Evolutionary conservation across 1,140 invertebrate species (phyloP).

Genomic region (Polypedilum pembai): DNA sequence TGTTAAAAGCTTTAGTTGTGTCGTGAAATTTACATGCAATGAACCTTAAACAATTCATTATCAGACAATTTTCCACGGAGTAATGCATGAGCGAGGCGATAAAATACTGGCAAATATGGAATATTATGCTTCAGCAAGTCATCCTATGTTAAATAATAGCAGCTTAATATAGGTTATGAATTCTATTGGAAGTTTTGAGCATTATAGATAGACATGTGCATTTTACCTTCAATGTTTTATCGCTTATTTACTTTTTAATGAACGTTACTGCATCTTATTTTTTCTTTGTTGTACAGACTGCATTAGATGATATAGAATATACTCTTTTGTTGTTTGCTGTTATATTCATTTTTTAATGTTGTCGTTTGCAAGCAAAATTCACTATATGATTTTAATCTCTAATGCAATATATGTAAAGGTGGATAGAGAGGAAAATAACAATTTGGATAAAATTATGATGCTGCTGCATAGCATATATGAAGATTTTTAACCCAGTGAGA

Average conservation of each 20-base stretch:
- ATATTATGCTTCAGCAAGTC: not conserved
- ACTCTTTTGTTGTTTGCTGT: no score
- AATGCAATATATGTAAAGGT: not conserved
- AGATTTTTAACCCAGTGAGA: not conserved
- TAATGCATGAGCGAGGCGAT: not conserved
- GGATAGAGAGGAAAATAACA: no score
- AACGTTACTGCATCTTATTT: not conserved
- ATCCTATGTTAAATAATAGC: not conserved
- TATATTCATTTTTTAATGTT: not conserved
- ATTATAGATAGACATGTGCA: not conserved
- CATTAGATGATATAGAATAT: no score
- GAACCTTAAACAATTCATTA: constrained; percentile 7
- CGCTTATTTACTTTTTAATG: not conserved
- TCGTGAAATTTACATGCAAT: not conserved
- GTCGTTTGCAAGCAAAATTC: not conserved
- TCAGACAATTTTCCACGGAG: not conserved
- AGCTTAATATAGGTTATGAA: not conserved
- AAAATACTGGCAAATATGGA: not conserved
- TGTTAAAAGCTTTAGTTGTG: not conserved
- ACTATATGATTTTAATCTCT: not conserved
- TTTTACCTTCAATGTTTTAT: not conserved
- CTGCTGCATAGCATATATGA: not conserved
- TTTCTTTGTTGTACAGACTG: no score
- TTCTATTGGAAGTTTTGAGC: no score
- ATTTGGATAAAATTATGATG: not conserved